Conservation (phyloP, 2,888 invertebrate genomes). For the Orthosia gracilis region DNA sequence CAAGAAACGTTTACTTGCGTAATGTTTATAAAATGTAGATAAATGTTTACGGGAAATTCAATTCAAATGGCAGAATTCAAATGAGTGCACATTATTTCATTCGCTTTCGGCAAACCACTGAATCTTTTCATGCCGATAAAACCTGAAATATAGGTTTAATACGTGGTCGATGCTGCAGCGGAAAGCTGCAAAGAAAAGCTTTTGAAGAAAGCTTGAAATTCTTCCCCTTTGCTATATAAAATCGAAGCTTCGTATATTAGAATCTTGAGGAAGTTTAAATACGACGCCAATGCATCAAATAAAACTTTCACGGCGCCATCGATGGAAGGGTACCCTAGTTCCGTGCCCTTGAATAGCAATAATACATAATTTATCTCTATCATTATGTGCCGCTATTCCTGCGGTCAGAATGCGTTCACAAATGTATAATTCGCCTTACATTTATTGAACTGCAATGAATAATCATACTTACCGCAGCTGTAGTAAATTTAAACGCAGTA, state of each 20-base stretch:
- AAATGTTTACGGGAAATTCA: not conserved
- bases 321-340: slow-evolving; percentile 35
- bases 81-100: slow-evolving; percentile 5
- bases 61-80: slow-evolving; percentile 8
- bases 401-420: slow-evolving; percentile 7
- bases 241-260: slow-evolving; percentile 6
- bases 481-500: not conserved
- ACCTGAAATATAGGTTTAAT: not conserved
- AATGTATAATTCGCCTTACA: slow-evolving; percentile 23
- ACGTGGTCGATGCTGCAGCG: not conserved
- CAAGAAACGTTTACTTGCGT: slow-evolving; percentile 1
- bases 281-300: slow-evolving; percentile 27
- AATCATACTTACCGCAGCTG: not conserved
- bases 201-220: not conserved
- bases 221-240: slow-evolving; percentile 3
- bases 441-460: slow-evolving; percentile 27
- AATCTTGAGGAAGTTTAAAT: slow-evolving; percentile 1
- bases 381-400: slow-evolving; percentile 32
- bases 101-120: not conserved
- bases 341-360: slow-evolving; percentile 38
- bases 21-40: slow-evolving; percentile 1
- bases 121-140: slow-evolving; percentile 3
- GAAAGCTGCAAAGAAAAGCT: slow-evolving; percentile 12
- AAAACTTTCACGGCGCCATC: slow-evolving; percentile 34
- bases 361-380: slow-evolving; percentile 40